Percentiles rank a stretch among this genome's conserved stretches.
These are phyloP conservation scores for Glaucomys volans DNA, from an alignment of 2,113 vertebrate species.

Conservation along the genomic window DNA sequence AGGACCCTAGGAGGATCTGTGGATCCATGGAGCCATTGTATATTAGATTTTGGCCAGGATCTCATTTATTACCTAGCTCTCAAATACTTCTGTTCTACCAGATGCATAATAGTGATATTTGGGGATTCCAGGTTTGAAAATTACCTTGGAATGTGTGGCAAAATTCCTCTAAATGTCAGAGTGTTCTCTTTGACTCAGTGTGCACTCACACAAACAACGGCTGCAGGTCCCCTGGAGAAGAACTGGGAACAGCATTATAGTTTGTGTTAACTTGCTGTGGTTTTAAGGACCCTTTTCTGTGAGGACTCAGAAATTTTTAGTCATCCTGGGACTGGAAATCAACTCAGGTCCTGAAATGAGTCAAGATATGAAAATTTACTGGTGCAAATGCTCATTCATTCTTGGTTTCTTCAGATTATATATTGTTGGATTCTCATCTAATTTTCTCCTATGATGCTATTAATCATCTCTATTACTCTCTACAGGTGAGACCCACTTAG, in stretches of 20 bases:
- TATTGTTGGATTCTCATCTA: background rate
- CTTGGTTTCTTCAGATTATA: background rate
- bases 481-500: background rate
- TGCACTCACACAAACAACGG: background rate
- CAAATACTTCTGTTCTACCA: background rate
- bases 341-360: background rate
- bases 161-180: background rate
- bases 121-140: background rate
- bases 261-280: background rate
- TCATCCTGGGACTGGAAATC: background rate
- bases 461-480: background rate
- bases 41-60: background rate
- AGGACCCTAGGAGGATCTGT: background rate
- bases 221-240: background rate
- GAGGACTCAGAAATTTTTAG: background rate
- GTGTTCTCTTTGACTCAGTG: background rate
- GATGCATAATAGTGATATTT: background rate
- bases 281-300: background rate
- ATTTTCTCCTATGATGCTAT: background rate
- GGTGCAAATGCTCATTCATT: background rate
- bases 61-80: background rate
- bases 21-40: background rate
- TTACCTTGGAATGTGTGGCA: background rate
- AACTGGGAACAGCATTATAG: background rate
- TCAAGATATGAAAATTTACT: background rate